Base-by-base conservation (phyloP, 1,140 invertebrate genomes). In the Drosophila lacertosa region DNA sequence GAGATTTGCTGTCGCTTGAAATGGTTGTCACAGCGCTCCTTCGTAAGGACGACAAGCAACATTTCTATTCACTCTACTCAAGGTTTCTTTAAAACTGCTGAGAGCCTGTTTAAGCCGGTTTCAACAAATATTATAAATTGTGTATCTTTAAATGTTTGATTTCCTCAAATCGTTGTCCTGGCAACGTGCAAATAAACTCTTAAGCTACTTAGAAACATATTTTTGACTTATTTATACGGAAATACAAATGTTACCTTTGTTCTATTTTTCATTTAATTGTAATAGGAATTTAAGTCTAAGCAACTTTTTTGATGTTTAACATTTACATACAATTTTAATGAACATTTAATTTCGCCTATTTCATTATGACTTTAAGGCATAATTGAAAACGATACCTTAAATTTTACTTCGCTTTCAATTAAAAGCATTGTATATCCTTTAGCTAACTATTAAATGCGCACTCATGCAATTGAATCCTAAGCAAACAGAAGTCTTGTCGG, bases 1-100 rank as follows among this genome's bases (percentile, higher is more conserved):
- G 69, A 88, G 82, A 84, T 84, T 84, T 84, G 81, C 47, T 33
- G 33, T 55, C 26, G 42, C 40, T 26, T 26, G 45, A 63, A 40
- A 42, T 63, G 47, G 35, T 26, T 42, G 47, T 42, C 48, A 24
- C 35, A 26, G 35, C 24, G 18, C 20, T 37, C 50, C 3, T 10
- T 16, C 47, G 13, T 6, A 24, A 16, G 24, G 3, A 29, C 9
- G 29, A 16, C 26, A 32, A 16, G 10, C 10, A 50, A 32, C 29
- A 24, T 13, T 2, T 22, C 18, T 20, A 9, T n/a, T 35, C 48
- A 20, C 13, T 45, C 24, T 20, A 7, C 42, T 45, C n/a, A 6
- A 51, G 32, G 3, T 20, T 53, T 20, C 32, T 9, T 15, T 53
- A 16, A 53, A 54, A 22, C 9, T 39, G 20, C 15, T 16, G 20